Base-by-base conservation (phyloP, 2,888 invertebrate species). In the Campoplex capitator region DNA sequence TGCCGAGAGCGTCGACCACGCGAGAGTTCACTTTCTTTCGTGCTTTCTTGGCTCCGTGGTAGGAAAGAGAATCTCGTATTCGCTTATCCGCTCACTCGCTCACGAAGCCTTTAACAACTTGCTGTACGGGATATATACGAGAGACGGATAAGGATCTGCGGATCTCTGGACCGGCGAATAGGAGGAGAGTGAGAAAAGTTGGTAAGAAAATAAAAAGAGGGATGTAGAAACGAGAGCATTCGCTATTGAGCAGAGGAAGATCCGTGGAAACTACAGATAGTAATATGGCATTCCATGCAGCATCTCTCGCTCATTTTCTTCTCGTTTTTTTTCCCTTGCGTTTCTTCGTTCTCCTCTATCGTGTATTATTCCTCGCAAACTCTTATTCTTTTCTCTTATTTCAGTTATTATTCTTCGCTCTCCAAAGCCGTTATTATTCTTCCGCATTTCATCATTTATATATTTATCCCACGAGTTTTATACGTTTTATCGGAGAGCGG, bases 21-120 rank as follows among this genome's bases (percentile, higher is more conserved):
- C 62, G 80, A 78, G 80, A 82, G 82, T 85, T 87, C 84, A 85
- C 87, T 87, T 85, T 85, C 87, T 84, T 82, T 87, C 86, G 62
- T 42, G 54, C 77, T 77, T 62, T 58, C 23, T 23, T 35, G 23
- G 56, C 9, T 65, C 23, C 68, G 11, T 65, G 51, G 32, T 51
- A 58, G 58, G 62, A 42, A 54, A 77, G 81, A 45, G 77, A 82
- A 77, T 85, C 82, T 51, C 48, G 67, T 68, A 71, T 75, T 78
- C 80, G 45, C 68, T 73, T 77, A 42, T 54, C 23, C 71, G 38
- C 68, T 70, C 70, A 58, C 71, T 75, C 42, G 65, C 54, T 70
- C 38, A 71, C 71, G 73, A 45, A 70, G 77, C 75, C 75, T 81
- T 84, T 84, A 81, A 75, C 84, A 84, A 84, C 78, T 87, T 42